Evolutionary conservation across 2,797 vertebrate genomes (phyloP).

Genomic region (Phalanger gymnotis): DNA sequence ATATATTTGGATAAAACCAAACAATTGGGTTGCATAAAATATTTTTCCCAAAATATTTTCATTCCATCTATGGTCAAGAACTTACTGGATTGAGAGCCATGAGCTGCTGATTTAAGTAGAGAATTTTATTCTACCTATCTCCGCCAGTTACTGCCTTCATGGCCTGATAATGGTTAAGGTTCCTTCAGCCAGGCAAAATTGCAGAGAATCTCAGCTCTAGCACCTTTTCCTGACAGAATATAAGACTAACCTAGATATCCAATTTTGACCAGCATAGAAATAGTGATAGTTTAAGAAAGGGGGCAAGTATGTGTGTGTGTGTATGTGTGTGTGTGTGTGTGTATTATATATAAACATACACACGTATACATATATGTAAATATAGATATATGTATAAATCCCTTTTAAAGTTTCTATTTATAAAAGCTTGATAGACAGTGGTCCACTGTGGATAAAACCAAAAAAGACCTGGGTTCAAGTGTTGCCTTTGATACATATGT

Average conservation of each 20-base stretch:
- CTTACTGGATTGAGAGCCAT: neutral
- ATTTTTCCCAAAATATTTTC: neutral
- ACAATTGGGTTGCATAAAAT: neutral
- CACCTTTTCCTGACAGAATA: neutral
- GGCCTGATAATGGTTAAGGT: neutral
- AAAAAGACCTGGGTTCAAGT: neutral
- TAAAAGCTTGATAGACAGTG: neutral
- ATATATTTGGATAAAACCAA: neutral
- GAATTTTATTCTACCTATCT: neutral
- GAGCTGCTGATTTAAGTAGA: neutral
- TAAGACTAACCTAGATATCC: conserved; percentile 12
- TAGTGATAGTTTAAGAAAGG: conserved; percentile 34
- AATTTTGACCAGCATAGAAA: neutral
- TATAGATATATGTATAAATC: neutral
- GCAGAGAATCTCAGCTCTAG: neutral
- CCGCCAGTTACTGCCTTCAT: neutral
- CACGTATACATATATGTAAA: no score
- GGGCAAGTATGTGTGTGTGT: neutral
- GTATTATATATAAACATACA: no score
- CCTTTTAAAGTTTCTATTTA: conserved; percentile 13
- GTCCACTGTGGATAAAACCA: neutral
- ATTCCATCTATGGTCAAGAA: neutral
- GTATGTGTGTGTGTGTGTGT: no score
- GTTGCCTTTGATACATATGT: neutral
- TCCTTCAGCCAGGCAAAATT: neutral